Base-by-base conservation (phyloP, 2,888 invertebrate genomes). In the Lucinisca nassula region DNA sequence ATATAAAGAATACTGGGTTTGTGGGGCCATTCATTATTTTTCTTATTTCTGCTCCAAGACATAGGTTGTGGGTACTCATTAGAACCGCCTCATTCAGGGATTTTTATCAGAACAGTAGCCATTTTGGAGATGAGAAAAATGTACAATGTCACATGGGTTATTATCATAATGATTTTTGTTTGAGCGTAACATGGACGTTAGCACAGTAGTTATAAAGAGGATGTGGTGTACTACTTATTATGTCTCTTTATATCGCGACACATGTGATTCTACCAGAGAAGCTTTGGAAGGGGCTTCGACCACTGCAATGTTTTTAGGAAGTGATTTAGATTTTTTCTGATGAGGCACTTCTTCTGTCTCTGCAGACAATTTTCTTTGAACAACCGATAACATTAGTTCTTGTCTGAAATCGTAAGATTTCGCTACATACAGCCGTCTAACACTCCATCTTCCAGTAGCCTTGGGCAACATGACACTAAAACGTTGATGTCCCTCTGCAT, bases 341-440 rank as follows among this genome's bases (percentile, higher is more conserved):
- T 61, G 61, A 30, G 61, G 24, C 61, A 61, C 55, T 30, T 30
- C 30, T 17, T 61, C 17, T 61, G 61, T 61, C 8, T 61, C 61
- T 4, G 61, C 27, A 17, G 61, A 27, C 10, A 61, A 8, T 27
- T 75, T 75, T 45, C 14, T 73, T 2, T 45, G 27, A 49, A 75
- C 45, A 3, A 49, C 75, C 6, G 3, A 45, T 2, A 17, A 17
- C 49, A 75, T 27, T 21, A 75, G 4, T 45, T 75, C 27, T 38
- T 38, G 24, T 40, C 73, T 73, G 17, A 38, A 73, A n/a, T 75
- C 30, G n/a, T 75, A 75, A 3, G n/a, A 32, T 49, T 75, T 75
- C 37, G n/a, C 21, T 21, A 10, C 49, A 75, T 75, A 75, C 49
- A 38, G 8, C 49, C 49, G 35, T 38, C 73, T n/a, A 70, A 70